These are phyloP conservation scores for Scelioninae gen. 1 DNA, from an alignment of 2,888 invertebrate species.

Conservation along the genomic window DNA sequence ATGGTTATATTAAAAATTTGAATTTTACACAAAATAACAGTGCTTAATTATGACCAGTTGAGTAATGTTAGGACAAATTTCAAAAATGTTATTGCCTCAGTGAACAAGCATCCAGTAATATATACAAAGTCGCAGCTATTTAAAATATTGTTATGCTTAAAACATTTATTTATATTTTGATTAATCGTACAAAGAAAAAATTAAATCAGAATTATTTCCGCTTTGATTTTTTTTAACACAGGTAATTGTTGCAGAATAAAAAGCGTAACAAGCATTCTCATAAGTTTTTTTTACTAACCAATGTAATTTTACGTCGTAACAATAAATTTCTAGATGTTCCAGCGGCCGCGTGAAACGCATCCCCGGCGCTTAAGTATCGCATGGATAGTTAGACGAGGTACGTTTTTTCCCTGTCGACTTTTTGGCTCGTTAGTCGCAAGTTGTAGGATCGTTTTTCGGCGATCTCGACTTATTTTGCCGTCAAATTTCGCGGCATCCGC, in stretches of 20 bases:
- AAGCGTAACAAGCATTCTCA: background rate
- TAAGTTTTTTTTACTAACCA: slow-evolving; percentile 16
- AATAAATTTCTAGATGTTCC: slow-evolving; percentile 44
- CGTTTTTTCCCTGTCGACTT: slow-evolving; percentile 38
- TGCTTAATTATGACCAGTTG: too few species aligned
- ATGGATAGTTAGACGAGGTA: slow-evolving; percentile 47
- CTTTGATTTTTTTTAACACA: too few species aligned
- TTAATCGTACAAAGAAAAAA: too few species aligned
- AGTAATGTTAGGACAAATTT: too few species aligned
- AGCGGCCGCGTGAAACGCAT: slow-evolving; percentile 31
- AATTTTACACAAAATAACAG: too few species aligned
- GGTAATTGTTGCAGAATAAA: background rate
- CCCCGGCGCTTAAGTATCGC: slow-evolving; percentile 34
- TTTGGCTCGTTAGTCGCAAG: slow-evolving; percentile 65
- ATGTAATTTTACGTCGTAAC: slow-evolving; percentile 53
- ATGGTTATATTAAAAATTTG: background rate
- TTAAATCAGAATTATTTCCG: too few species aligned
- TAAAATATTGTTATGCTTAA: too few species aligned
- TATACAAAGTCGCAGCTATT: too few species aligned
- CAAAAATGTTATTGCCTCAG: too few species aligned
- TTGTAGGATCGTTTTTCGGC: slow-evolving; percentile 52
- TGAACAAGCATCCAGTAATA: too few species aligned
- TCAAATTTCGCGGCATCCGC: slow-evolving; percentile 39
- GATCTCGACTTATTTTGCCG: slow-evolving; percentile 53
- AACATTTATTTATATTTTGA: too few species aligned